These are phyloP conservation scores for Bombus soroeensis DNA, from an alignment of 1,140 invertebrate genomes.

Conservation along the genomic window DNA sequence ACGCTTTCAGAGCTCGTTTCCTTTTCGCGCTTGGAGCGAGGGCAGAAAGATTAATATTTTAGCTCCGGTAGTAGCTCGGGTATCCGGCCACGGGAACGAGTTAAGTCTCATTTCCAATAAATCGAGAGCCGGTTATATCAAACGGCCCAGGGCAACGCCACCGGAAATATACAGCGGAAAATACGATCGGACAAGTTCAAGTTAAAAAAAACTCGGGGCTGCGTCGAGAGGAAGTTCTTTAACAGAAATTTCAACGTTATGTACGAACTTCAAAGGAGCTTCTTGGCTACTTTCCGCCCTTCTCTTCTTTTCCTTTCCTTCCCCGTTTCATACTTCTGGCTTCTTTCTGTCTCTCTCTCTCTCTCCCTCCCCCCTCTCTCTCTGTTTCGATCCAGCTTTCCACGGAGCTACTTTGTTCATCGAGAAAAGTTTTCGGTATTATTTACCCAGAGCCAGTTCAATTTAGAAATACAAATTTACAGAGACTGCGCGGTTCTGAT, in stretches of 20 bases:
- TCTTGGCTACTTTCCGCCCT: constrained; percentile 7
- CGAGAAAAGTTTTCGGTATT: constrained; percentile 43
- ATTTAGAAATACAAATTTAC: constrained; percentile 53
- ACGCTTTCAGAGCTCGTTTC: background rate
- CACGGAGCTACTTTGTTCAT: constrained; percentile 33
- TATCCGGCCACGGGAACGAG: background rate
- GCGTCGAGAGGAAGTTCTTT: constrained; percentile 7
- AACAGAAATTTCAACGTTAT: constrained; percentile 46
- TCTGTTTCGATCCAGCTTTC: background rate
- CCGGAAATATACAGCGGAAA: constrained; percentile 20
- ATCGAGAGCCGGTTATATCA: constrained; percentile 34
- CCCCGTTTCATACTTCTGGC: background rate
- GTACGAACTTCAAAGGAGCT: constrained; percentile 46
- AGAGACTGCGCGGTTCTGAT: constrained; percentile 27
- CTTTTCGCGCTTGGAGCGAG: no score
- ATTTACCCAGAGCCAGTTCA: constrained; percentile 44
- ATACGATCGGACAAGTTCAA: constrained; percentile 30
- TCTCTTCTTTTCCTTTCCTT: constrained; percentile 5
- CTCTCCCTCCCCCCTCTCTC: background rate
- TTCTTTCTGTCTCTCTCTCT: constrained; percentile 11
- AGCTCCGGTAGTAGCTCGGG: background rate
- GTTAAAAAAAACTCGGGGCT: constrained; percentile 31
- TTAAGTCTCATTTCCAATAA: constrained; percentile 40
- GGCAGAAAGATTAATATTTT: constrained; percentile 34
- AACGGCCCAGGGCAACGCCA: background rate